These are phyloP conservation scores for Lepidurus packardi DNA, from an alignment of 1,140 invertebrate genomes.

Conservation along the genomic window DNA sequence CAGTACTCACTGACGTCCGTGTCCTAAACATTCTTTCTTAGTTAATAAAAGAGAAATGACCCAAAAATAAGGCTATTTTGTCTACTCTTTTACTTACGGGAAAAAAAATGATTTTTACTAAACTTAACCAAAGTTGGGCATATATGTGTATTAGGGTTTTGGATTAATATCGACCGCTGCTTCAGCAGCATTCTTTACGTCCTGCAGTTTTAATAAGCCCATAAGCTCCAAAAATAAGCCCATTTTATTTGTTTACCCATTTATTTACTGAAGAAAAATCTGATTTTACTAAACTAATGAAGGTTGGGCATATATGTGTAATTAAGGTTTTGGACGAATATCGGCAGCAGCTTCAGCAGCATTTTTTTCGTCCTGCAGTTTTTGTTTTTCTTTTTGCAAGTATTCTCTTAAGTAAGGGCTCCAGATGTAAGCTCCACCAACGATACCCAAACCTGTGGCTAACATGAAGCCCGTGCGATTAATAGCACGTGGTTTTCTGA, in stretches of 20 bases:
- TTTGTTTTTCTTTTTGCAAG: not conserved
- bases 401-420: not conserved
- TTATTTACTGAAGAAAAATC: not conserved
- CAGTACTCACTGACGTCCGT: conserved; percentile 27
- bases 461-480: not conserved
- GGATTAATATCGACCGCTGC: no score
- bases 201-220: no score
- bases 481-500: not conserved
- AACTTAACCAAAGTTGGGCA: no score
- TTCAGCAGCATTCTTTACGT: no score
- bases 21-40: not conserved
- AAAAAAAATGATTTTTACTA: no score
- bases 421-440: not conserved
- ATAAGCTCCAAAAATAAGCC: not conserved
- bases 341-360: not conserved
- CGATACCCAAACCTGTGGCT: not conserved
- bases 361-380: not conserved
- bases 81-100: not conserved
- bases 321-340: not conserved
- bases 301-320: no score
- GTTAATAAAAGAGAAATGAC: not conserved
- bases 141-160: no score
- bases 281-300: no score
- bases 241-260: not conserved
- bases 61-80: not conserved